phyloP scores from a whole-genome alignment of 2,888 invertebrate genomes.

The Crossocerus cetratus region DNA sequence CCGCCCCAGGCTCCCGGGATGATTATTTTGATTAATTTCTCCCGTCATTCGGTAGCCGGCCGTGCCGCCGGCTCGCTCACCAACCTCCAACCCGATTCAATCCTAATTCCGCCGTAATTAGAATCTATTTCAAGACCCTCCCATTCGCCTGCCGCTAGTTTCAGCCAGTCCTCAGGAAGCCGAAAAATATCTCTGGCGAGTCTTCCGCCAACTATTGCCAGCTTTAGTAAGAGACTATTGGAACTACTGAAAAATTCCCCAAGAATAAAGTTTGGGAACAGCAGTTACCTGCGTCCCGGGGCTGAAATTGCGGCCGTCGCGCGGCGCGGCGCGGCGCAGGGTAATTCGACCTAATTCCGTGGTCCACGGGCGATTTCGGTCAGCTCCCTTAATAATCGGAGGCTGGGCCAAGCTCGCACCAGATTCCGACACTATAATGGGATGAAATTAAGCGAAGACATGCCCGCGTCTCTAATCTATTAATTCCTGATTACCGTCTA shows the following conservation, averaged over 20 bases:
- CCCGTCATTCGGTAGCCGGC: constrained; percentile 68
- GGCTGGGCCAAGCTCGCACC: constrained; percentile 65
- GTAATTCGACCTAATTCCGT: constrained; percentile 72
- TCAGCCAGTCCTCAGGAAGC: too few species aligned
- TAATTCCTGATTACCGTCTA: constrained; percentile 67
- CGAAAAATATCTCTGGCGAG: too few species aligned
- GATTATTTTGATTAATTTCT: constrained; percentile 72
- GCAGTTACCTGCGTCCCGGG: constrained; percentile 5
- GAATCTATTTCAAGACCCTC: constrained; percentile 27
- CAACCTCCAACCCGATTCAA: constrained; percentile 52
- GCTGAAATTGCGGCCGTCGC: constrained; percentile 50
- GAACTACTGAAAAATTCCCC: too few species aligned
- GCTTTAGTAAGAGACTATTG: too few species aligned
- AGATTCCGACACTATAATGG: constrained; percentile 67
- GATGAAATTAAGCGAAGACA: constrained; percentile 74
- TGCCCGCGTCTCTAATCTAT: constrained; percentile 75
- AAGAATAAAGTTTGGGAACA: background rate
- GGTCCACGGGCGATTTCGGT: constrained; percentile 71
- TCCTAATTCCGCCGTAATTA: constrained; percentile 36
- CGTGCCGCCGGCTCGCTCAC: constrained; percentile 51
- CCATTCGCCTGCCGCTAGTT: too few species aligned
- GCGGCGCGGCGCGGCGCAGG: constrained; percentile 42
- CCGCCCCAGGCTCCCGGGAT: constrained; percentile 63
- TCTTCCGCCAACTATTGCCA: too few species aligned
- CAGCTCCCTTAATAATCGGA: constrained; percentile 67